Evolutionary conservation across 2,113 vertebrate genomes (phyloP).

Genomic region (Engystomops pustulosus): DNA sequence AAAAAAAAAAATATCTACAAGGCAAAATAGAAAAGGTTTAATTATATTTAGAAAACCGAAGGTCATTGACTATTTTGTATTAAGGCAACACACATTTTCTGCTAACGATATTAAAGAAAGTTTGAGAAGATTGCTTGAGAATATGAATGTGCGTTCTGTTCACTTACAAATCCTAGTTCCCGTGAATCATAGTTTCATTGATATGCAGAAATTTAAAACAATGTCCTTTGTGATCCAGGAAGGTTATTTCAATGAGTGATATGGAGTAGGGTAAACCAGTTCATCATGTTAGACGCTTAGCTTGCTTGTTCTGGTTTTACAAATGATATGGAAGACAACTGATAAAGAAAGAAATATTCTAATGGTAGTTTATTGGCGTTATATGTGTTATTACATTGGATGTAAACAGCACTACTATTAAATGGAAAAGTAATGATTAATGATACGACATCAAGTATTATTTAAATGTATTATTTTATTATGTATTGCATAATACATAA

Average conservation of each 20-base stretch:
- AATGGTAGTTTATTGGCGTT: not conserved
- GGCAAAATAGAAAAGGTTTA: not conserved
- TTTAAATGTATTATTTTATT: too few relatives aligned
- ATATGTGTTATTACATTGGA: too few relatives aligned
- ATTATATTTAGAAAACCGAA: not conserved
- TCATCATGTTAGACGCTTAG: not conserved
- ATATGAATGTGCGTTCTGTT: not conserved
- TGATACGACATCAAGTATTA: too few relatives aligned
- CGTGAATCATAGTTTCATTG: slow-evolving; percentile 2
- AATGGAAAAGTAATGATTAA: too few relatives aligned
- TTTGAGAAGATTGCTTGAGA: not conserved
- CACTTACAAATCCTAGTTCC: not conserved
- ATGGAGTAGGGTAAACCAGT: not conserved
- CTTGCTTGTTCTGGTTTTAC: not conserved
- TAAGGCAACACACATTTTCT: not conserved
- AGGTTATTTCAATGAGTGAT: not conserved
- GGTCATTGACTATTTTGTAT: not conserved
- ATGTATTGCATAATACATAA: too few relatives aligned
- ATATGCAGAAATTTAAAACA: slow-evolving; percentile 2
- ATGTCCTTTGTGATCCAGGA: not conserved
- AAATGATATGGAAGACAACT: not conserved
- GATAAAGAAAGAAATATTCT: not conserved
- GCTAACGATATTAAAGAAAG: not conserved
- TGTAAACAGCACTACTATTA: too few relatives aligned
- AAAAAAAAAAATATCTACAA: not conserved